A percentile compares a stretch with the other conserved stretches of the same genome.
Evolutionary conservation across 2,113 vertebrate genomes (phyloP).

Genomic region (Ardeotis arabs): DNA sequence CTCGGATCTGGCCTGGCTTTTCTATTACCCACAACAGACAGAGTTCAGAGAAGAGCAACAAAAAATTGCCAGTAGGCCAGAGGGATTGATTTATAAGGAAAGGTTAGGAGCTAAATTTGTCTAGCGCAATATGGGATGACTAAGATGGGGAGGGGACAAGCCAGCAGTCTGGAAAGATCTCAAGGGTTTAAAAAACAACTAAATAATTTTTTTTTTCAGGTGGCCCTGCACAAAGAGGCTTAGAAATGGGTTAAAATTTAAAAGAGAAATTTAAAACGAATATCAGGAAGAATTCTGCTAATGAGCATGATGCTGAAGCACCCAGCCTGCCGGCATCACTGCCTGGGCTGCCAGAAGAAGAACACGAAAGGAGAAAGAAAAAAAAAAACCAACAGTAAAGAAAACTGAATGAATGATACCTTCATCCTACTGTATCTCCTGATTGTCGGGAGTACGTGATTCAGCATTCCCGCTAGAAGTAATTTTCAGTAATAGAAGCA

Average conservation of each 20-base stretch:
- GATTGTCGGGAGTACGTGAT: constrained; percentile 39
- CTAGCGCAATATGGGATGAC: constrained; percentile 45
- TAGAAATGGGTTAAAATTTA: neutral
- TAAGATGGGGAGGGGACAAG: constrained; percentile 59
- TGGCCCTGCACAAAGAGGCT: neutral
- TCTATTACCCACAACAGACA: neutral
- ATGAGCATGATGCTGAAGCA: neutral
- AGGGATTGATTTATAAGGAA: constrained; percentile 48
- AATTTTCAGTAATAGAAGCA: constrained; percentile 37
- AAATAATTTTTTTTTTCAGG: neutral
- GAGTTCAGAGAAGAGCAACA: neutral
- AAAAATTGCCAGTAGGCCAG: constrained; percentile 23
- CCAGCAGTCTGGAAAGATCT: constrained; percentile 56
- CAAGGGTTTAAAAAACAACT: neutral
- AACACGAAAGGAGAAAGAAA: neutral
- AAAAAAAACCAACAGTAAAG: neutral
- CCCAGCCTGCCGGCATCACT: neutral
- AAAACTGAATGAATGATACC: neutral
- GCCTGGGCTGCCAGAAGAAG: neutral
- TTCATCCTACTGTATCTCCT: constrained; percentile 15
- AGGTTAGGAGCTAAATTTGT: constrained; percentile 60
- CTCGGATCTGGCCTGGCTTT: neutral
- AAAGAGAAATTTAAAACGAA: neutral
- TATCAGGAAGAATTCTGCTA: neutral
- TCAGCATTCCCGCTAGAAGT: constrained; percentile 52